Conservation (phyloP, 2,888 invertebrate genomes). For the Tipula lateralis region DNA sequence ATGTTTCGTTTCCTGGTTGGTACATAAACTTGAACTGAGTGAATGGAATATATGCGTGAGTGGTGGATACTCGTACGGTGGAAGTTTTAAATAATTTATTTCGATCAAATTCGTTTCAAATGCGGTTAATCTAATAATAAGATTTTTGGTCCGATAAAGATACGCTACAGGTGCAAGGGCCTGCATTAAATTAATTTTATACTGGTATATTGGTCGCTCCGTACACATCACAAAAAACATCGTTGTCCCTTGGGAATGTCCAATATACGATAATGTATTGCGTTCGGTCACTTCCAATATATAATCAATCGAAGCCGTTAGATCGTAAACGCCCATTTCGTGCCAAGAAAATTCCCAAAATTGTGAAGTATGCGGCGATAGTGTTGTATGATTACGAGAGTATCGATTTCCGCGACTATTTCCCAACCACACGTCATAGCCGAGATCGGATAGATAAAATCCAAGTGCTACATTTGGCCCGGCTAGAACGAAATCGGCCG, state of each 20-base stretch:
- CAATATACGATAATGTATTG: slow-evolving; percentile 57
- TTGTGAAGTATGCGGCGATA: slow-evolving; percentile 50
- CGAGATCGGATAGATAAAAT: neutral
- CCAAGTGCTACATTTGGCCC: neutral
- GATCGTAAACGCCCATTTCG: slow-evolving; percentile 63
- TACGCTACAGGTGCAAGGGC: slow-evolving; percentile 61
- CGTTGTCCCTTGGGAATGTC: slow-evolving; percentile 66
- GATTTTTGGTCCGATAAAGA: slow-evolving; percentile 51
- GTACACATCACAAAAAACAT: slow-evolving; percentile 58
- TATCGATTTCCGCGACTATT: neutral
- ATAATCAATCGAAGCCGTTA: slow-evolving; percentile 62
- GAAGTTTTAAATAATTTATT: neutral
- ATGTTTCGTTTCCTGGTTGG: slow-evolving; percentile 49
- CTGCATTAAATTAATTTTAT: slow-evolving; percentile 57
- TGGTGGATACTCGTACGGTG: slow-evolving; percentile 57
- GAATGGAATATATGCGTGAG: slow-evolving; percentile 49
- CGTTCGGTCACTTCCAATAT: slow-evolving; percentile 51
- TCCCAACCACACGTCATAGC: neutral
- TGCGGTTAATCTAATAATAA: slow-evolving; percentile 39
- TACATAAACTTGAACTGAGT: slow-evolving; percentile 52
- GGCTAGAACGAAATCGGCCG: neutral
- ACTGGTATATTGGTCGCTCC: slow-evolving; percentile 55
- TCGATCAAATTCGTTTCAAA: slow-evolving; percentile 19
- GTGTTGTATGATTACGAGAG: slow-evolving; percentile 46
- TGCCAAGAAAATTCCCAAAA: slow-evolving; percentile 65